Evolutionary conservation across 1,140 invertebrate genomes (phyloP).

Genomic region (Glomeris maerens): DNA sequence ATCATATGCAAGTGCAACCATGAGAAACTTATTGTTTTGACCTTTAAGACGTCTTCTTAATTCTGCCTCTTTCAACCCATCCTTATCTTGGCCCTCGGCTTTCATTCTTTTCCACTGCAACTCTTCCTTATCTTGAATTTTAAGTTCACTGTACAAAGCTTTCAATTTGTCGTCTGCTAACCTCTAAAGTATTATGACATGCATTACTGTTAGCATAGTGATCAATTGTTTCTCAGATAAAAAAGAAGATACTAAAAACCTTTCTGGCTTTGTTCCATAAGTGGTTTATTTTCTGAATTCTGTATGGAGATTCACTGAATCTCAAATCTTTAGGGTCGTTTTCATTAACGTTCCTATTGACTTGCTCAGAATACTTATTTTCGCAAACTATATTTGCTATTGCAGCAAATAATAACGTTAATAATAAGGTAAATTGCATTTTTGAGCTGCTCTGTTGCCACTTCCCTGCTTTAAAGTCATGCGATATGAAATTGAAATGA

Average conservation of each 20-base stretch:
- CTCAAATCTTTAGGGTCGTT: constrained; percentile 36
- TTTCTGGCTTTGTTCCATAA: constrained; percentile 69
- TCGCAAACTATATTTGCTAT: background rate
- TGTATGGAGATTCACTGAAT: constrained; percentile 56
- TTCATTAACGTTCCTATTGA: constrained; percentile 37
- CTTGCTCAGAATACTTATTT: constrained; percentile 43
- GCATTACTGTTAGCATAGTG: no score
- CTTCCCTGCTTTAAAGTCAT: no score
- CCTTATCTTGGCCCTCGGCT: constrained; percentile 66
- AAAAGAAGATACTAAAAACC: constrained; percentile 34
- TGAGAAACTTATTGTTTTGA: no score
- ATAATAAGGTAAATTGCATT: no score
- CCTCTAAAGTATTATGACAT: constrained; percentile 40
- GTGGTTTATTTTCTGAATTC: constrained; percentile 69
- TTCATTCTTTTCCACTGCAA: constrained; percentile 63
- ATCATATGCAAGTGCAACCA: no score
- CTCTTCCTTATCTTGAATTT: constrained; percentile 85
- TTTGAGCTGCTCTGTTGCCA: no score
- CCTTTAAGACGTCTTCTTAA: constrained; percentile 61
- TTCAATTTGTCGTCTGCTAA: constrained; percentile 68
- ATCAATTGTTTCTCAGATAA: constrained; percentile 7
- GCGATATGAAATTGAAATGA: no score
- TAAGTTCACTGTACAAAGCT: constrained; percentile 70
- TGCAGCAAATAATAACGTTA: background rate
- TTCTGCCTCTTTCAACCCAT: constrained; percentile 67